phyloP scores from a whole-genome alignment of 2,113 vertebrate genomes.

The Setophaga petechia region DNA sequence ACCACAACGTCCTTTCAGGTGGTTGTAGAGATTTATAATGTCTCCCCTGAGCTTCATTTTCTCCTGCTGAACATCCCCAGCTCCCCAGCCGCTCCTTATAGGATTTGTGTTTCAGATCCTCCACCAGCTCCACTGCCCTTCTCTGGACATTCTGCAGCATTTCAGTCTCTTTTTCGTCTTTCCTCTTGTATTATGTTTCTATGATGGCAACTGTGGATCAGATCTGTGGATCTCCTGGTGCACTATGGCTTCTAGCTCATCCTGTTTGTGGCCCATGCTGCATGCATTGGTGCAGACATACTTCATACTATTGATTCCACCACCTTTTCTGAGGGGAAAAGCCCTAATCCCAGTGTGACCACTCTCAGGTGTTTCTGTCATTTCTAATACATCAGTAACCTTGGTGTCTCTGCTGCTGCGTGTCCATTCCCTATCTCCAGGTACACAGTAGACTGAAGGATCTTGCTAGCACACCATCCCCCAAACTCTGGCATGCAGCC shows the following conservation, averaged over 20 bases:
- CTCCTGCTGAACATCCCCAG: not conserved
- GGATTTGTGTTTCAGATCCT: not conserved
- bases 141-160: not conserved
- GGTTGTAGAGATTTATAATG: not conserved
- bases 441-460: not conserved
- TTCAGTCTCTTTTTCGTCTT: fast-evolving
- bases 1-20: not conserved
- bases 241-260: not conserved
- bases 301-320: not conserved
- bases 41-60: not conserved
- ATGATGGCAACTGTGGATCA: not conserved
- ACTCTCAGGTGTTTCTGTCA: not conserved
- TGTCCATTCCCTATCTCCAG: not conserved
- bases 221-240: not conserved
- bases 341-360: not conserved
- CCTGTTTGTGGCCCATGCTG: not conserved
- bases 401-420: not conserved
- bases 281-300: fast-evolving
- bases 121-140: not conserved
- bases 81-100: not conserved
- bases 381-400: not conserved
- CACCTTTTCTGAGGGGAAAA: not conserved
- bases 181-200: not conserved
- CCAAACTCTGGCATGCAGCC: not conserved
- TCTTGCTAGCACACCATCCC: fast-evolving